Percentiles rank a stretch among this genome's conserved stretches.
These are phyloP conservation scores for Sterrhoptilus dennistouni DNA, from an alignment of 2,113 vertebrate genomes.

Conservation along the genomic window DNA sequence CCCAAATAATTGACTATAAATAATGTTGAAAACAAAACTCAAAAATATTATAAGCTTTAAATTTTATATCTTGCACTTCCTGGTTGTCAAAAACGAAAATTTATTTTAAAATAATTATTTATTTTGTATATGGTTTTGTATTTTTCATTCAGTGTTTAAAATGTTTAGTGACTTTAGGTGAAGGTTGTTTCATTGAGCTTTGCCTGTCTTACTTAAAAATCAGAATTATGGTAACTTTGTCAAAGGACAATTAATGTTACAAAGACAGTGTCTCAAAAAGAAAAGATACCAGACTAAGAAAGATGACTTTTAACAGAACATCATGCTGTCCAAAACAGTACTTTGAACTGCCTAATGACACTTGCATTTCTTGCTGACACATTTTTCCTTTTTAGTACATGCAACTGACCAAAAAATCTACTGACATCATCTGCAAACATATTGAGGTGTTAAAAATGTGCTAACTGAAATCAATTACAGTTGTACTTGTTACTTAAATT, in stretches of 20 bases:
- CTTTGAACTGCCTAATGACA: not conserved
- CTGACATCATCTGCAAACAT: not conserved
- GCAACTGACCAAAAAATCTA: not conserved
- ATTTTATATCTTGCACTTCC: not conserved
- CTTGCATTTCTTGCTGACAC: not conserved
- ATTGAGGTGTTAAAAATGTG: not conserved
- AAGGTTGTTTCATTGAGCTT: not conserved
- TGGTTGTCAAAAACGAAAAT: not conserved
- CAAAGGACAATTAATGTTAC: not conserved
- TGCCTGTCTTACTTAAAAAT: not conserved
- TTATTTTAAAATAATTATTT: not conserved
- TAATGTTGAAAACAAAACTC: not conserved
- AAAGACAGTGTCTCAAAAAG: not conserved
- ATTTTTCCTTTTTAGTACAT: not conserved
- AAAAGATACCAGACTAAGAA: not conserved
- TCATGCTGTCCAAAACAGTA: not conserved
- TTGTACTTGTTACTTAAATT: not conserved
- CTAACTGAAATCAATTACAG: not conserved
- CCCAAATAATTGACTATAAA: not conserved
- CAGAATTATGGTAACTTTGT: not conserved
- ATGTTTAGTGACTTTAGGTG: not conserved
- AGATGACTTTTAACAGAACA: not conserved
- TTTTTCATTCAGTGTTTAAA: not conserved
- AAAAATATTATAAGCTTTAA: not conserved
- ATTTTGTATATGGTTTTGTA: not conserved